These are phyloP conservation scores for Agriopis aurantiaria DNA, from an alignment of 2,888 invertebrate genomes.

Conservation along the genomic window DNA sequence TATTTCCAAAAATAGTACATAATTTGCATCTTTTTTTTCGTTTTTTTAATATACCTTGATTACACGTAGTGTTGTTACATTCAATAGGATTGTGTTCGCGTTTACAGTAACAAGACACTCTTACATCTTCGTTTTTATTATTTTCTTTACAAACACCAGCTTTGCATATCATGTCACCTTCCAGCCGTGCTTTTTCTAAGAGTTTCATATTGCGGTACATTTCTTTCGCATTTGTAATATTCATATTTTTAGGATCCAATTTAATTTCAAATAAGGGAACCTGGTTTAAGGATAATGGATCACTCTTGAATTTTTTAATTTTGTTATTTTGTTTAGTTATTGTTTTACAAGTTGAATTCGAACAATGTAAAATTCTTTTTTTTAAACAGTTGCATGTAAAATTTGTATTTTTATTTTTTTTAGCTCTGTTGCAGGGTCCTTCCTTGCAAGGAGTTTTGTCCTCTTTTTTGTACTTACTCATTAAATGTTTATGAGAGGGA, in stretches of 20 bases:
- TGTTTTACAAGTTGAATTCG: constrained; percentile 50
- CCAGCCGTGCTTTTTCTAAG: constrained; percentile 32
- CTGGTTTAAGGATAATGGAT: constrained; percentile 9
- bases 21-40: neutral
- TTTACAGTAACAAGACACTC: constrained; percentile 27
- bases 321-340: neutral
- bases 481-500: constrained; percentile 31
- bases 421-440: constrained; percentile 45
- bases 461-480: constrained; percentile 10
- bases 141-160: constrained; percentile 31
- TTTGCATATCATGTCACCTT: constrained; percentile 36
- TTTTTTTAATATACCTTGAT: neutral
- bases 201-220: constrained; percentile 47
- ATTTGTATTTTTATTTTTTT: constrained; percentile 47
- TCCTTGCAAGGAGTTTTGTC: neutral
- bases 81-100: constrained; percentile 19
- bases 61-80: constrained; percentile 26
- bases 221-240: constrained; percentile 58
- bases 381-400: constrained; percentile 51
- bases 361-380: constrained; percentile 48
- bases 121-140: constrained; percentile 8
- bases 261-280: constrained; percentile 51
- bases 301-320: neutral
- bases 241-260: constrained; percentile 57
- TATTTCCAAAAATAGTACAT: neutral